These are phyloP conservation scores for Chesias legatella DNA, from an alignment of 2,888 invertebrate species.

Conservation along the genomic window DNA sequence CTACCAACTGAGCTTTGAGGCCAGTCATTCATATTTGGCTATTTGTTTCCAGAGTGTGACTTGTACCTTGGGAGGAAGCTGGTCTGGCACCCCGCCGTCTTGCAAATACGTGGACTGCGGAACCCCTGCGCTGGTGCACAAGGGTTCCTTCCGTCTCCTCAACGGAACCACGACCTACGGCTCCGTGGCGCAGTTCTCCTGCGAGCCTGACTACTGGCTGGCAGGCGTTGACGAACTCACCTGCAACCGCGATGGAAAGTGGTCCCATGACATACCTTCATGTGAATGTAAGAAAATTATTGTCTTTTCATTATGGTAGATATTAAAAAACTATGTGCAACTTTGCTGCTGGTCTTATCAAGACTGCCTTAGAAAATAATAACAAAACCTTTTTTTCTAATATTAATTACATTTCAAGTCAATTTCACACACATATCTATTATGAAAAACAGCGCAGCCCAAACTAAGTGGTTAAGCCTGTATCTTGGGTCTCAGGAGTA, in stretches of 20 bases:
- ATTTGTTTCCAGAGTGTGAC: constrained; percentile 82
- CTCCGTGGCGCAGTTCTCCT: constrained; percentile 88
- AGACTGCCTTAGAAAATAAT: too few relatives aligned
- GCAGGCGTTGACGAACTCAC: constrained; percentile 85
- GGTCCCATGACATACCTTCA: constrained; percentile 92
- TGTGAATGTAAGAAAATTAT: constrained; percentile 86
- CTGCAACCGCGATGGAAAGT: constrained; percentile 91
- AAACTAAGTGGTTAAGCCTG: too few relatives aligned
- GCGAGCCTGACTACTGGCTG: constrained; percentile 91
- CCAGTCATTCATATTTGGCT: too few relatives aligned
- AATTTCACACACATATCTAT: too few relatives aligned
- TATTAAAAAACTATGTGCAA: too few relatives aligned
- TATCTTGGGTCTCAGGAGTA: too few relatives aligned
- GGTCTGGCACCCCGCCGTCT: constrained; percentile 89
- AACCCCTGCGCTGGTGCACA: constrained; percentile 88
- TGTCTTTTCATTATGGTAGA: too few relatives aligned
- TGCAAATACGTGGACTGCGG: constrained; percentile 94
- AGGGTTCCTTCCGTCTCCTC: constrained; percentile 85
- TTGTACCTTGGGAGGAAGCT: constrained; percentile 92
- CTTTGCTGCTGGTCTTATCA: neutral
- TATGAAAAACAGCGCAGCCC: too few relatives aligned
- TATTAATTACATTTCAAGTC: too few relatives aligned
- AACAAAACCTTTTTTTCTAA: too few relatives aligned
- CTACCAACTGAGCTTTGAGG: too few relatives aligned
- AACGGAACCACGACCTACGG: constrained; percentile 91